phyloP scores from a whole-genome alignment of 2,888 invertebrate genomes.

The Aphidoletes aphidimyza region DNA sequence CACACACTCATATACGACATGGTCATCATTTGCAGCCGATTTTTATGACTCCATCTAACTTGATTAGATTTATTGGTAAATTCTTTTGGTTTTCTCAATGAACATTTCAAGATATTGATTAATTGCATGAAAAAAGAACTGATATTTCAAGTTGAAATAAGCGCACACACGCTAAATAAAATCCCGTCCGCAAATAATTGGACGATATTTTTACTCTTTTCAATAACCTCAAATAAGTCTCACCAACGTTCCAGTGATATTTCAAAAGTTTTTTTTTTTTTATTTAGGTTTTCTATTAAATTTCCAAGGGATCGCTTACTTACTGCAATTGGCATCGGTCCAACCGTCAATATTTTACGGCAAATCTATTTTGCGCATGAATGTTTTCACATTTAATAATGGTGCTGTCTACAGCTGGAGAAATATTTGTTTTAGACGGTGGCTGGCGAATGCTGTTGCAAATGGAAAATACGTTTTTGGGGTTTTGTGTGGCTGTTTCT shows the following conservation, averaged over 20 bases:
- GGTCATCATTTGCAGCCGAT: neutral
- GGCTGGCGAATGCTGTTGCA: neutral
- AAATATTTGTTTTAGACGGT: conserved; percentile 22
- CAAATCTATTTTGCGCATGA: conserved; percentile 44
- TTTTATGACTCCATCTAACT: neutral
- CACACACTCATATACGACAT: neutral
- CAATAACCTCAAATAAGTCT: too few species aligned
- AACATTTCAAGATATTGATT: conserved; percentile 23
- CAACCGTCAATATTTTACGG: conserved; percentile 29
- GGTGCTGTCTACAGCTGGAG: conserved; percentile 49
- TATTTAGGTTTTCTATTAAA: neutral
- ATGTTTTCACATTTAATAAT: conserved; percentile 39
- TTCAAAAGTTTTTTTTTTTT: neutral
- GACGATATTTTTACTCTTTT: too few species aligned
- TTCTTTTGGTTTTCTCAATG: neutral
- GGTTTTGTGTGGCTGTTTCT: neutral
- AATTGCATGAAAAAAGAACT: neutral
- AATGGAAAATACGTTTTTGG: neutral
- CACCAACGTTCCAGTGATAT: too few species aligned
- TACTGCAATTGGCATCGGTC: conserved; percentile 43
- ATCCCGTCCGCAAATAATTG: too few species aligned
- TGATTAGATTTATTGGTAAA: neutral
- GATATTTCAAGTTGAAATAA: neutral
- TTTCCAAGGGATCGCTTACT: conserved; percentile 31
- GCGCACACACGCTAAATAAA: too few species aligned